Conservation (phyloP, 2,888 invertebrate genomes). For the Coecobrya sp. region DNA sequence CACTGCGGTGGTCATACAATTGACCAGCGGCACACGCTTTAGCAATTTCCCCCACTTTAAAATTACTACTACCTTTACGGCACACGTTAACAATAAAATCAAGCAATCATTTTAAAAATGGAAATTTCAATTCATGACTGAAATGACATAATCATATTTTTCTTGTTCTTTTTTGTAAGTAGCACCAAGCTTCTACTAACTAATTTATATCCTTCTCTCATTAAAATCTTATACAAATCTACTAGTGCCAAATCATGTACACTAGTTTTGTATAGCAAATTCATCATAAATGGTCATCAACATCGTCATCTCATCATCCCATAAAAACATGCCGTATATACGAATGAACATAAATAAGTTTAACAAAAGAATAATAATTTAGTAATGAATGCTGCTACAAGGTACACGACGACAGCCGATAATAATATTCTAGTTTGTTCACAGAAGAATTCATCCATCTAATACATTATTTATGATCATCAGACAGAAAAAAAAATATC, state of each 20-base stretch:
- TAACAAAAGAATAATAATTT: background rate
- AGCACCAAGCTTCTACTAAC: background rate
- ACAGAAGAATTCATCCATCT: background rate
- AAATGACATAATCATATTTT: background rate
- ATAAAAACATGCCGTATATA: background rate
- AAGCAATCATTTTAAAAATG: background rate
- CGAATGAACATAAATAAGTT: background rate
- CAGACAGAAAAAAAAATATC: no score
- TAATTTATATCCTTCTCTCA: background rate
- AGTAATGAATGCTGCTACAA: background rate
- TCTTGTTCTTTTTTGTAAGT: constrained; percentile 91
- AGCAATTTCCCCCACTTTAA: no score
- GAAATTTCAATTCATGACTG: background rate
- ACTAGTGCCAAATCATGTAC: no score
- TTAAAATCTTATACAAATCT: background rate
- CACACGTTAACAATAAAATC: no score
- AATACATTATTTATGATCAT: background rate
- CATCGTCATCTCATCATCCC: background rate
- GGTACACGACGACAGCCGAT: background rate
- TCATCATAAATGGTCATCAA: constrained; percentile 1
- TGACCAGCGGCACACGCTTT: no score
- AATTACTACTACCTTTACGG: no score
- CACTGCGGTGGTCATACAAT: no score
- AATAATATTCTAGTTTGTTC: background rate
- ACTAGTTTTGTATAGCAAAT: background rate